A percentile compares a stretch with the other conserved stretches of the same genome.
phyloP scores from a whole-genome alignment of 2,797 vertebrate genomes.

The Basileuterus tristriatus region DNA sequence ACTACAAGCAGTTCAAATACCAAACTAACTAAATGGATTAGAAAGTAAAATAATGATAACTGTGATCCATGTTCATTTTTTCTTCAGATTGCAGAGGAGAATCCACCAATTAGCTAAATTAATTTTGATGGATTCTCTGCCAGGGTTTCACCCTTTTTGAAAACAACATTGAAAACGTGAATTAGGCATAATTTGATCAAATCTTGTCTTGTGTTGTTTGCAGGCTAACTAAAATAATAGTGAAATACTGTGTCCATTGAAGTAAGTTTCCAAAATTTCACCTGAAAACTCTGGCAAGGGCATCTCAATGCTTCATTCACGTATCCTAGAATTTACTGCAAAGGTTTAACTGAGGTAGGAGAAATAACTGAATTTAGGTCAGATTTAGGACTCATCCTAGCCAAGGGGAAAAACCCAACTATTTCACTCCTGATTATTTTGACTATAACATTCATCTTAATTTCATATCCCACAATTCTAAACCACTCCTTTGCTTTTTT shows the following conservation, averaged over 20 bases:
- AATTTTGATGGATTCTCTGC: not conserved
- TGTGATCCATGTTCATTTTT: not conserved
- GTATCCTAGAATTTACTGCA: not conserved
- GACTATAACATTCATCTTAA: not conserved
- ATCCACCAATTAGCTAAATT: not conserved
- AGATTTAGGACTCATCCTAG: not conserved
- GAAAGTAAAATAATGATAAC: not conserved
- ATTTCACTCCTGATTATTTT: not conserved
- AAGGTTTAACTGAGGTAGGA: not conserved
- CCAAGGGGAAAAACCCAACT: not conserved
- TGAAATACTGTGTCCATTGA: not conserved
- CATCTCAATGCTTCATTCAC: not conserved
- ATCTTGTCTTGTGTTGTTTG: not conserved
- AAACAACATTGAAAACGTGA: not conserved
- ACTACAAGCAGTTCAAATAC: not conserved
- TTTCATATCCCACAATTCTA: not conserved
- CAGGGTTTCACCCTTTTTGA: not conserved
- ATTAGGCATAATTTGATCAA: not conserved
- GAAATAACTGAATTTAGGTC: not conserved
- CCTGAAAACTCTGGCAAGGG: not conserved
- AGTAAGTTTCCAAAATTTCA: not conserved
- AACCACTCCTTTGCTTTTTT: not conserved
- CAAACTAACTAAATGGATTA: constrained; percentile 5
- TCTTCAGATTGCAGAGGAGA: not conserved
- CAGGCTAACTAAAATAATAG: not conserved